phyloP scores from a whole-genome alignment of 2,888 invertebrate species.

The Papilio demoleus region DNA sequence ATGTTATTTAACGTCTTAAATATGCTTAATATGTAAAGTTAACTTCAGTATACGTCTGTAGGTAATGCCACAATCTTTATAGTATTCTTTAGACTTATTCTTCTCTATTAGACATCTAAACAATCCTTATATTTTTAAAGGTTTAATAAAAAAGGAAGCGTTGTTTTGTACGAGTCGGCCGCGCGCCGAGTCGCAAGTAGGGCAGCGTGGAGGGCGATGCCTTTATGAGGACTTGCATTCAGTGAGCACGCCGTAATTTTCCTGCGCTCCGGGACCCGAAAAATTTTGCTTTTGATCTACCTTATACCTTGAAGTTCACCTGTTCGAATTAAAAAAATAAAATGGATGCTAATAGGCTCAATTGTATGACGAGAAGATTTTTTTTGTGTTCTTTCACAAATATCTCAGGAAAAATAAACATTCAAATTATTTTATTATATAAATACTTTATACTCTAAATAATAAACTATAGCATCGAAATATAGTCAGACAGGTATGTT shows the following conservation, averaged over 20 bases:
- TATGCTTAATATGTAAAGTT: too few species aligned
- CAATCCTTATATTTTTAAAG: not conserved
- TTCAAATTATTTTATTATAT: too few species aligned
- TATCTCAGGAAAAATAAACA: too few species aligned
- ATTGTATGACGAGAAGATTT: too few species aligned
- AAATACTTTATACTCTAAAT: too few species aligned
- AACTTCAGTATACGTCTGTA: not conserved
- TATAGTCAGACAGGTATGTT: too few species aligned
- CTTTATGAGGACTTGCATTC: constrained; percentile 51
- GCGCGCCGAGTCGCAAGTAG: constrained; percentile 21
- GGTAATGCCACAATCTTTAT: not conserved
- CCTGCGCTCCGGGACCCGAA: constrained; percentile 53
- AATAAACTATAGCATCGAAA: too few species aligned
- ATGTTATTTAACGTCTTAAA: too few species aligned
- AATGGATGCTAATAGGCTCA: too few species aligned
- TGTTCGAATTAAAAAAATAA: not conserved
- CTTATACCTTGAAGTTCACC: constrained; percentile 4
- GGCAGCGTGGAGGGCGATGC: constrained; percentile 20
- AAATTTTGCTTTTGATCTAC: constrained; percentile 17
- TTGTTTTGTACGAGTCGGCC: constrained; percentile 11
- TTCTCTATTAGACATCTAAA: constrained; percentile 6
- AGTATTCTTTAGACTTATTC: too few species aligned
- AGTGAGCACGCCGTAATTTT: constrained; percentile 77
- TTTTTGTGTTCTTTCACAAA: too few species aligned
- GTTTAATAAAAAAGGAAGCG: constrained; percentile 13